Conservation (phyloP, 2,113 vertebrate species). For the Paratilapia polleni region DNA sequence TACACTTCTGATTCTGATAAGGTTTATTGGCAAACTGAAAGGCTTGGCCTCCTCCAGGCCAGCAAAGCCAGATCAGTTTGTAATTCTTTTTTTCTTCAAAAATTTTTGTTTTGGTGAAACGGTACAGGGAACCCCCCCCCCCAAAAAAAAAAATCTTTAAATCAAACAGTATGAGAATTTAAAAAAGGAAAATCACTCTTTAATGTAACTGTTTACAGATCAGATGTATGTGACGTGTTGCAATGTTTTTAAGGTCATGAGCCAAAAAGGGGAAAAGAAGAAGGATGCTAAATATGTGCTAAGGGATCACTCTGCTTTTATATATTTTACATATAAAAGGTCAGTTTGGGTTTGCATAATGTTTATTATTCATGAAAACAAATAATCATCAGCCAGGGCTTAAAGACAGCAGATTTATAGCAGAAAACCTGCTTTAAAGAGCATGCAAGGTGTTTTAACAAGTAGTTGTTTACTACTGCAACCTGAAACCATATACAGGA, state of each 20-base stretch:
- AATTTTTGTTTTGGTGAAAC: too few relatives aligned
- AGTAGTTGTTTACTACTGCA: neutral
- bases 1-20: neutral
- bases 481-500: neutral
- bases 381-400: neutral
- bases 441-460: neutral
- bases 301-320: rapidly evolving
- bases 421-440: neutral
- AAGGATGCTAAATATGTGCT: too few relatives aligned
- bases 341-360: neutral
- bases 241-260: too few relatives aligned
- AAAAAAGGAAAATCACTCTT: too few relatives aligned
- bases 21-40: neutral
- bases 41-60: neutral
- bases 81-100: too few relatives aligned
- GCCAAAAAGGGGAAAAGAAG: too few relatives aligned
- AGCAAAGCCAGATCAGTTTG: too few relatives aligned
- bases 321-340: neutral
- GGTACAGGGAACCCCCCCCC: too few relatives aligned
- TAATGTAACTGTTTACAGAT: too few relatives aligned
- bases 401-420: neutral
- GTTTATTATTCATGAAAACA: neutral
- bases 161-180: too few relatives aligned
- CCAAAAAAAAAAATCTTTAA: too few relatives aligned
- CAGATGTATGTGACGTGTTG: too few relatives aligned